phyloP scores from a whole-genome alignment of 2,113 vertebrate genomes.

The Tilapia sparmanii region DNA sequence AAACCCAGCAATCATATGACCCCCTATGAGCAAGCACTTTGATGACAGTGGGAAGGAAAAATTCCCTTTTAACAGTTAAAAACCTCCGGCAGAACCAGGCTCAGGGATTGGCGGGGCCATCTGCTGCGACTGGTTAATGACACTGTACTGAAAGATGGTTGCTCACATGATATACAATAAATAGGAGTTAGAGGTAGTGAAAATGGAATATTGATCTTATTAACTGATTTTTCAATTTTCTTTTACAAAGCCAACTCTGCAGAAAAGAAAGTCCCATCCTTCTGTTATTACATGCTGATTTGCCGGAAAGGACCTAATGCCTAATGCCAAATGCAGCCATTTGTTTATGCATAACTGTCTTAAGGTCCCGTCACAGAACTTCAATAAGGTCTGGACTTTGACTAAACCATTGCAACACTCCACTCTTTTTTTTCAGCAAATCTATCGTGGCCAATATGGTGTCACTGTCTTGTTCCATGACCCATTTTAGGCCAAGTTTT shows the following conservation, averaged over 20 bases:
- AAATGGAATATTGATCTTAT: not conserved
- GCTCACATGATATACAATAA: not conserved
- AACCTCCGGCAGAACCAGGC: fast-evolving
- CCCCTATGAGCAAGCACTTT: not conserved
- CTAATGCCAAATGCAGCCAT: not conserved
- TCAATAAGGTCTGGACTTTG: not conserved
- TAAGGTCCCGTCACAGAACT: not conserved
- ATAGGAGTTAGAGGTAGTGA: fast-evolving
- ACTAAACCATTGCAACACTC: not conserved
- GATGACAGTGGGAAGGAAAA: not conserved
- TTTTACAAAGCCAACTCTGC: not conserved
- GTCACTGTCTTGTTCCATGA: not conserved
- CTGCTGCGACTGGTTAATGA: fast-evolving
- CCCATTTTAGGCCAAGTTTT: not conserved
- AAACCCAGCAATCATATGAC: fast-evolving
- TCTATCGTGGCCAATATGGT: not conserved
- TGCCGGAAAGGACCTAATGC: not conserved
- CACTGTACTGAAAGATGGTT: not conserved
- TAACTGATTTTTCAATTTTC: not conserved
- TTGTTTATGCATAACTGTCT: not conserved
- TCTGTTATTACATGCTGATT: not conserved
- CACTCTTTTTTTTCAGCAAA: fast-evolving
- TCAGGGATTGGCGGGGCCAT: not conserved
- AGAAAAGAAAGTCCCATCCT: fast-evolving
- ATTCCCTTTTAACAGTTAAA: fast-evolving